phyloP scores from a whole-genome alignment of 2,888 invertebrate species.

The Altica lythri region DNA sequence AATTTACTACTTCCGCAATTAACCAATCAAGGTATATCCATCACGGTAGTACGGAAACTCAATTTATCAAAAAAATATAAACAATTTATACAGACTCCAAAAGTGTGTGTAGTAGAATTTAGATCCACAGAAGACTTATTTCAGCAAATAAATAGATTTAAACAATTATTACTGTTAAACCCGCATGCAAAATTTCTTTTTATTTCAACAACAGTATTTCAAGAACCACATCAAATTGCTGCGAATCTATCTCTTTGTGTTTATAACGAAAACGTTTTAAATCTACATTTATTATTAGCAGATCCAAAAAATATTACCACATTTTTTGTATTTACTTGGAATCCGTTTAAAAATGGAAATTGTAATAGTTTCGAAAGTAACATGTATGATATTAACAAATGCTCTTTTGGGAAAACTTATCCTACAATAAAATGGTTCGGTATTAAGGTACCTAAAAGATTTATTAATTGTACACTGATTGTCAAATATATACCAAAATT shows the following conservation, averaged over 20 bases:
- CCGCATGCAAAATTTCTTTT: conserved; percentile 41
- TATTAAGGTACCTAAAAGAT: conserved; percentile 13
- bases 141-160: conserved; percentile 8
- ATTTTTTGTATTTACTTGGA: conserved; percentile 24
- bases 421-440: conserved; percentile 16
- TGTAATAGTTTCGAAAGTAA: conserved; percentile 13
- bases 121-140: conserved; percentile 8
- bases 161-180: conserved; percentile 22
- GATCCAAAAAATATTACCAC: conserved; percentile 17
- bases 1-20: conserved; percentile 10
- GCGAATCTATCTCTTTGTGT: conserved; percentile 4
- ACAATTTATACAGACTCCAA: neutral
- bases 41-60: conserved; percentile 8
- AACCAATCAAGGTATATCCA: neutral
- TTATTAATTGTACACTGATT: conserved; percentile 23
- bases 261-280: conserved; percentile 16
- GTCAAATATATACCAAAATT: conserved; percentile 9
- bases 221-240: conserved; percentile 30
- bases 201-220: conserved; percentile 37
- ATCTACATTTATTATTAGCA: conserved; percentile 20
- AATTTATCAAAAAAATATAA: neutral
- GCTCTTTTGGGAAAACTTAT: conserved; percentile 23
- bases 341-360: conserved; percentile 13
- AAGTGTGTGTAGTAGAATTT: conserved; percentile 20
- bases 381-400: conserved; percentile 4